phyloP scores from a whole-genome alignment of 2,888 invertebrate species.

The Tetanocera ferruginea region DNA sequence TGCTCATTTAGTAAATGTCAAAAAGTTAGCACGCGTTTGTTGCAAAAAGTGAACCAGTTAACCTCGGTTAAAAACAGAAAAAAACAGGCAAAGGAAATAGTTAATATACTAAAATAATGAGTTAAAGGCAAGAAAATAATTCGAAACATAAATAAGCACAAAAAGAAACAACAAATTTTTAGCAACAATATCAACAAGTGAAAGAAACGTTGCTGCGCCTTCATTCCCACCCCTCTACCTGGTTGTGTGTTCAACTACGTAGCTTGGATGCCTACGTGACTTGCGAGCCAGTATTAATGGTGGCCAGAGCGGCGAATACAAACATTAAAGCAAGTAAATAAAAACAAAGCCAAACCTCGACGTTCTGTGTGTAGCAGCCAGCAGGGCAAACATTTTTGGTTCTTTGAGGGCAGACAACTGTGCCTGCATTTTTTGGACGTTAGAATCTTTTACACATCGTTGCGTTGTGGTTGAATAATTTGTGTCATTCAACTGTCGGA shows the following conservation, averaged over 20 bases:
- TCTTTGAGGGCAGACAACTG: not conserved
- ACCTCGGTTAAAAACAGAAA: not conserved
- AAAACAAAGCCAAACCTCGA: constrained; percentile 52
- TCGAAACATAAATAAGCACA: not conserved
- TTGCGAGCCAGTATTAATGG: constrained; percentile 61
- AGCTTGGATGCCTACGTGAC: constrained; percentile 59
- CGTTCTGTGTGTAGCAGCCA: constrained; percentile 56
- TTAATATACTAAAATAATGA: not conserved
- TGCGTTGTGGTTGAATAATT: constrained; percentile 23
- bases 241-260: not conserved
- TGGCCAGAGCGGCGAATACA: constrained; percentile 43
- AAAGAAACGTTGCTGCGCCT: not conserved
- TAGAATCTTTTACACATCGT: constrained; percentile 41
- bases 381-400: constrained; percentile 39
- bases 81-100: not conserved
- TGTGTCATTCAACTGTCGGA: constrained; percentile 40
- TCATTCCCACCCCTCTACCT: not conserved
- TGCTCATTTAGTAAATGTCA: not conserved
- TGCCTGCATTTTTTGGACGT: constrained; percentile 43
- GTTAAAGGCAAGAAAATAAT: not conserved
- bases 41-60: not conserved
- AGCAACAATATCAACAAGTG: constrained; percentile 14
- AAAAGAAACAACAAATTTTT: not conserved
- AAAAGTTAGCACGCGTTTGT: not conserved
- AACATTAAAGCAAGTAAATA: constrained; percentile 47